phyloP scores from a whole-genome alignment of 2,797 vertebrate genomes.

The Anguilla anguilla region DNA sequence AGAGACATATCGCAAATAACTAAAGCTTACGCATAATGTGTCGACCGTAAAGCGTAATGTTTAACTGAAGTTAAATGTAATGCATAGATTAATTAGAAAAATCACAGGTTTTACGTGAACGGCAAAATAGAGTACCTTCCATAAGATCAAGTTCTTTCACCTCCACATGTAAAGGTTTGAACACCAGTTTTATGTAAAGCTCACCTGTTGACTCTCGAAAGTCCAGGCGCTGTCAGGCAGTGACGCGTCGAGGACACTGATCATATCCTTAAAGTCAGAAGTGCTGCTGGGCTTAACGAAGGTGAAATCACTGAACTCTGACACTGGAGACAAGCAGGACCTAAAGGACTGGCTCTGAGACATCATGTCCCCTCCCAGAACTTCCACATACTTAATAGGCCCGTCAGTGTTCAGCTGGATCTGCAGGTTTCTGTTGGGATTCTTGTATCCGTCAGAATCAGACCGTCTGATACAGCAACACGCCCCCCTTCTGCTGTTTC shows the following conservation, averaged over 20 bases:
- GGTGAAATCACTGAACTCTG: constrained; percentile 76
- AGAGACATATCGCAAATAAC: background rate
- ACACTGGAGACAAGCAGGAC: constrained; percentile 74
- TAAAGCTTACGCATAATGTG: background rate
- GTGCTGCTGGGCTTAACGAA: constrained; percentile 71
- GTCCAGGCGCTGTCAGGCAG: constrained; percentile 69
- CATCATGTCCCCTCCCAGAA: constrained; percentile 74
- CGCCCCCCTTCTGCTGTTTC: constrained; percentile 53
- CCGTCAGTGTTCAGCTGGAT: constrained; percentile 75
- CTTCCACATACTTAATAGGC: constrained; percentile 76
- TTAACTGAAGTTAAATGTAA: background rate
- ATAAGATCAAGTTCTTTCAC: background rate
- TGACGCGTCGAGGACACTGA: constrained; percentile 66
- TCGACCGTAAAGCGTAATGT: background rate
- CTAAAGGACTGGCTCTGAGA: constrained; percentile 76
- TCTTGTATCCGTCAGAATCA: constrained; percentile 66
- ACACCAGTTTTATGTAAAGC: constrained; percentile 9
- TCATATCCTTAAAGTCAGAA: constrained; percentile 66
- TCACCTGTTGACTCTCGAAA: constrained; percentile 66
- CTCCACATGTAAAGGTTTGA: background rate
- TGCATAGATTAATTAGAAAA: background rate
- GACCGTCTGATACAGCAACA: constrained; percentile 62
- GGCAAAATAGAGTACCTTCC: background rate
- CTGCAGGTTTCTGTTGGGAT: constrained; percentile 73
- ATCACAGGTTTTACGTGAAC: background rate